Conservation (phyloP, 1,140 invertebrate species). For the Asobara japonica region DNA sequence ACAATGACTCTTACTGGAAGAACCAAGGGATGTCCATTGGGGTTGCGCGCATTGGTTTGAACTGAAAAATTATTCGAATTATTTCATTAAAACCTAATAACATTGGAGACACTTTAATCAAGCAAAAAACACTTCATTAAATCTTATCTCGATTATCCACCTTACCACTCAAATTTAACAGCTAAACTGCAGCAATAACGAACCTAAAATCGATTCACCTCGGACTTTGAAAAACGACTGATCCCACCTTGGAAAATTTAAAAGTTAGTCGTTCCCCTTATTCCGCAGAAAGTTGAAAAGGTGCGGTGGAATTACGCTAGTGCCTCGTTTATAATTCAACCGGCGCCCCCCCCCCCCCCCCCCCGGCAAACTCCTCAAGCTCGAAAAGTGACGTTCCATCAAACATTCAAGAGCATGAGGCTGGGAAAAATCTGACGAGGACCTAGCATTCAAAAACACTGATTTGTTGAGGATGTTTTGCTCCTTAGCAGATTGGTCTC, state of each 20-base stretch:
- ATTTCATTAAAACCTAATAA: too few species aligned
- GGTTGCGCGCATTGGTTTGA: too few species aligned
- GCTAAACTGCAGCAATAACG: not conserved
- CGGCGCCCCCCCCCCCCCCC: not conserved
- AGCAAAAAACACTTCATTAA: too few species aligned
- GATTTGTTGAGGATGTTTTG: too few species aligned
- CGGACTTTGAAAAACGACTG: not conserved
- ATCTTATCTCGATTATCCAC: too few species aligned
- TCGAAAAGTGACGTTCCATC: not conserved
- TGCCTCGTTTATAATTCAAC: not conserved
- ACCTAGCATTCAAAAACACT: not conserved
- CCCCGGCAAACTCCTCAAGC: not conserved
- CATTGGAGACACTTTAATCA: too few species aligned
- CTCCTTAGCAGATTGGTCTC: too few species aligned
- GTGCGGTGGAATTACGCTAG: not conserved
- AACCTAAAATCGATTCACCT: conserved; percentile 2
- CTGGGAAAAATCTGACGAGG: not conserved
- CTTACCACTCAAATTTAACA: not conserved
- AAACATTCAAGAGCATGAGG: not conserved
- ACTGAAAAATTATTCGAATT: too few species aligned
- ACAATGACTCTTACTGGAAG: too few species aligned
- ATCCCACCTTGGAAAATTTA: not conserved
- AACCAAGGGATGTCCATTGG: too few species aligned
- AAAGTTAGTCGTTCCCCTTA: not conserved
- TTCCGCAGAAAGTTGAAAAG: not conserved